These are phyloP conservation scores for Thamnophis elegans DNA, from an alignment of 2,797 vertebrate species.

Conservation along the genomic window DNA sequence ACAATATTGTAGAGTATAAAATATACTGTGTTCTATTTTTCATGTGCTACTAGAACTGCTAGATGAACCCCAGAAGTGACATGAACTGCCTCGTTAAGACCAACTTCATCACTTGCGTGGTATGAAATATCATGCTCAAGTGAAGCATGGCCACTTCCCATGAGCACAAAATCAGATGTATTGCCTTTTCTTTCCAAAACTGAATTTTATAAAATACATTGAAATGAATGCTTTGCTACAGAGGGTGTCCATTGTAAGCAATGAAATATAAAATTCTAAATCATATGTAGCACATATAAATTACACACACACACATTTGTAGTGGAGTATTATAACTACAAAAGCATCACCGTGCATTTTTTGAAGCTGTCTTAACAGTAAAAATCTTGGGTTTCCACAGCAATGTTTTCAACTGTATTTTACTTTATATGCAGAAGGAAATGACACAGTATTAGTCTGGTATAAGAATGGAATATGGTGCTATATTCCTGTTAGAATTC, in stretches of 20 bases:
- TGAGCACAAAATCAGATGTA: constrained; percentile 2
- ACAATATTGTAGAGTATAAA: not conserved
- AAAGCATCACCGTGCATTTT: not conserved
- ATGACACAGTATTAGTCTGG: not conserved
- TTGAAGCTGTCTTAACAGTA: not conserved
- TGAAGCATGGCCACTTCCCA: not conserved
- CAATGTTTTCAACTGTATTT: not conserved
- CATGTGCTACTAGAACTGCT: not conserved
- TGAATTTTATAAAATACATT: constrained; percentile 35
- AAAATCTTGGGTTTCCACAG: not conserved
- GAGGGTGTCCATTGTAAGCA: not conserved
- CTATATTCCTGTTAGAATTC: not conserved
- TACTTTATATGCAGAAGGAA: not conserved
- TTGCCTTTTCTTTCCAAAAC: constrained; percentile 51
- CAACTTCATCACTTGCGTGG: not conserved
- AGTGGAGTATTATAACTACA: not conserved
- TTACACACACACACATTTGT: not conserved
- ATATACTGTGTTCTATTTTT: not conserved
- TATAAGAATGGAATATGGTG: not conserved
- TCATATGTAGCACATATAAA: not conserved
- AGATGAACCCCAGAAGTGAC: not conserved
- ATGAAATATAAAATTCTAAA: not conserved
- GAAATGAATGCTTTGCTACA: not conserved
- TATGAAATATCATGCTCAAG: not conserved
- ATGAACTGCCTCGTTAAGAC: not conserved